These are phyloP conservation scores for Aleiodes sp. DNA, from an alignment of 1,140 invertebrate species.

Conservation along the genomic window DNA sequence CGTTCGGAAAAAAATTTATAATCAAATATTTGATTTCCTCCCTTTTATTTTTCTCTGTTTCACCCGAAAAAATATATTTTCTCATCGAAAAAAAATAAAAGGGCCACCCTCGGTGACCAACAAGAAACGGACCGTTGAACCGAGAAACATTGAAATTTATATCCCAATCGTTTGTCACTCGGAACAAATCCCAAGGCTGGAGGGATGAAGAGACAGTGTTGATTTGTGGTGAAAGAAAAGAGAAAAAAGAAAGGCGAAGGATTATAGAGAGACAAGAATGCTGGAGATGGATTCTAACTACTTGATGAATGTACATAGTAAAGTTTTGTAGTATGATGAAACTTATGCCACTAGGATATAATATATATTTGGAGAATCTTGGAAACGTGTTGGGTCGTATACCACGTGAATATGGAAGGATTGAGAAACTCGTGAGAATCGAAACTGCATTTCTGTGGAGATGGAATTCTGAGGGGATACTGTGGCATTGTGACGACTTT, in stretches of 20 bases:
- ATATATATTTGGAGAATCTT: not conserved
- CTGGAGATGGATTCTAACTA: not conserved
- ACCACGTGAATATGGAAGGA: too few relatives aligned
- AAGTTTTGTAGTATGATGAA: not conserved
- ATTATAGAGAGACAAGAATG: not conserved
- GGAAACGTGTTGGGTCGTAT: not conserved
- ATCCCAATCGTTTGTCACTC: not conserved
- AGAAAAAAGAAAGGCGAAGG: not conserved
- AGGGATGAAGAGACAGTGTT: too few relatives aligned
- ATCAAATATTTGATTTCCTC: too few relatives aligned
- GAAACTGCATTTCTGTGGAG: not conserved
- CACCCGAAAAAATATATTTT: not conserved
- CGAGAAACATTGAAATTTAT: conserved; percentile 21
- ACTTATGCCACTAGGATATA: not conserved
- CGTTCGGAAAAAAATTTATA: not conserved
- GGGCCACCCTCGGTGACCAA: not conserved
- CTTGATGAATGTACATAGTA: not conserved
- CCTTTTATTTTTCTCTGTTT: not conserved
- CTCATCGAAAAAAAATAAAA: not conserved
- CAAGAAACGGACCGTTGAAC: not conserved
- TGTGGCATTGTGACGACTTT: not conserved
- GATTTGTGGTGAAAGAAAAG: too few relatives aligned
- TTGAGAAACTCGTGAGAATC: not conserved
- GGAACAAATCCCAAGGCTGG: not conserved
- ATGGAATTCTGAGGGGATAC: too few relatives aligned